These are phyloP conservation scores for Phaethornis superciliosus DNA, from an alignment of 2,113 vertebrate species.

Conservation along the genomic window DNA sequence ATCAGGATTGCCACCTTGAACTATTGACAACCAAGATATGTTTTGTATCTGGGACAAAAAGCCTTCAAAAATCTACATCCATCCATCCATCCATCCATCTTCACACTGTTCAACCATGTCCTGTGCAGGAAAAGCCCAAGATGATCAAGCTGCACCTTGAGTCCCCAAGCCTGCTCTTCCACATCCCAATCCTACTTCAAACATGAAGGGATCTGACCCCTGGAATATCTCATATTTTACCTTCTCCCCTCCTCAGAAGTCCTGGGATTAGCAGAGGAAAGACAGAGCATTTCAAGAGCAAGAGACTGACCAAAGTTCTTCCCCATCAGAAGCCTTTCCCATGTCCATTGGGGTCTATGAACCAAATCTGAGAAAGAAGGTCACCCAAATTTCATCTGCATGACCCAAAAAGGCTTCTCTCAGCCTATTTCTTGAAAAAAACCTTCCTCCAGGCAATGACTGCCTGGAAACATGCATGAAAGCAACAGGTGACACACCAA, in stretches of 20 bases:
- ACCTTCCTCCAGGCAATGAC: not conserved
- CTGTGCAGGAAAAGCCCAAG: not conserved
- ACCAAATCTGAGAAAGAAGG: not conserved
- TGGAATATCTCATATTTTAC: not conserved
- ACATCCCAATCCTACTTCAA: not conserved
- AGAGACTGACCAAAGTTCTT: not conserved
- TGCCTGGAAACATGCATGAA: not conserved
- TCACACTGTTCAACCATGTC: not conserved
- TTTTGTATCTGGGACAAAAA: not conserved
- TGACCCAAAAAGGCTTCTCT: not conserved
- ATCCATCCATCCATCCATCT: not conserved
- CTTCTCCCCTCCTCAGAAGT: not conserved
- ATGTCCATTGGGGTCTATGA: rapidly evolving
- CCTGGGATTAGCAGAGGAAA: not conserved
- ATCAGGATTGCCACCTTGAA: not conserved
- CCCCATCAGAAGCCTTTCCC: not conserved
- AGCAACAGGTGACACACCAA: not conserved
- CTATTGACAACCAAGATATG: not conserved
- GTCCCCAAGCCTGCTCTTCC: not conserved
- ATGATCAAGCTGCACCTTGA: not conserved
- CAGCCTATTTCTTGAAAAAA: not conserved
- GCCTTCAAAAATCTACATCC: not conserved
- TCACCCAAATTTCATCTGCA: not conserved
- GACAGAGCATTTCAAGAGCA: not conserved
- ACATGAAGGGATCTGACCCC: not conserved